Evolutionary conservation across 2,113 vertebrate species (phyloP).

Genomic region (Mastomys natalensis): DNA sequence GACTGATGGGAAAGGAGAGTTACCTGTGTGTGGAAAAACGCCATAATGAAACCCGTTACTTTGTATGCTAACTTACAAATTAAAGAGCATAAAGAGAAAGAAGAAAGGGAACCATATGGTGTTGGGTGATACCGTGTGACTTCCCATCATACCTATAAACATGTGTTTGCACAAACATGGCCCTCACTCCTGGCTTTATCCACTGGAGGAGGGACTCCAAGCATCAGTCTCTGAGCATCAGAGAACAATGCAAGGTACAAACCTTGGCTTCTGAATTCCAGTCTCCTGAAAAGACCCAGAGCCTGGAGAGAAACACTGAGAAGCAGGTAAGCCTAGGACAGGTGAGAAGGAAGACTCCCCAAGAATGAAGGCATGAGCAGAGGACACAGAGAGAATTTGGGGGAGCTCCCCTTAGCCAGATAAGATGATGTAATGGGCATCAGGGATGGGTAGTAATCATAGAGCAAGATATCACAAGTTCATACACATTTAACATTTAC

Average conservation of each 20-base stretch:
- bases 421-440: accelerated
- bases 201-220: neutral
- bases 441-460: accelerated
- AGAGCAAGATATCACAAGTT: neutral
- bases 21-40: neutral
- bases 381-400: accelerated
- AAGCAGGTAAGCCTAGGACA: accelerated
- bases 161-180: neutral
- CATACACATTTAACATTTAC: neutral
- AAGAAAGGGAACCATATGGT: accelerated
- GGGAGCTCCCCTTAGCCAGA: neutral
- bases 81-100: neutral
- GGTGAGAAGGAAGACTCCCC: neutral
- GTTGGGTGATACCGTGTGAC: too few species aligned
- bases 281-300: neutral
- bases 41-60: neutral
- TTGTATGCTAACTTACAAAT: neutral
- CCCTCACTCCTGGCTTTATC: accelerated
- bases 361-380: accelerated
- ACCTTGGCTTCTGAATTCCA: neutral
- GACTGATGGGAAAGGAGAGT: neutral
- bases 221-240: neutral
- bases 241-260: neutral
- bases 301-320: neutral
- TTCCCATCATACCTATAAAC: neutral